Base-by-base conservation (phyloP, 1,140 invertebrate species). In the Sarcophaga peregrina region DNA sequence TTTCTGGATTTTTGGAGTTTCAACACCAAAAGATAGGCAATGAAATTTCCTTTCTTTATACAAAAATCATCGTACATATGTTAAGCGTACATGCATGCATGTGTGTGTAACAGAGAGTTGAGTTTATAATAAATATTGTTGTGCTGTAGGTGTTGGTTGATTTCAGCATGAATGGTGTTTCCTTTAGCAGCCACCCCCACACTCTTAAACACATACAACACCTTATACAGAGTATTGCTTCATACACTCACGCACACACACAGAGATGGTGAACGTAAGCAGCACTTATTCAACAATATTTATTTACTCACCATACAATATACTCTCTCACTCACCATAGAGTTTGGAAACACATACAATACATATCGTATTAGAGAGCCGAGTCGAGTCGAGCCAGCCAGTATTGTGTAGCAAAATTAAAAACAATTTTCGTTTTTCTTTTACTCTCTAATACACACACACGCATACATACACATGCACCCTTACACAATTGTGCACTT, bases 21-120 rank as follows among this genome's bases (percentile, higher is more conserved):
- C n/a, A 20, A 25, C 62, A 68, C 62, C 62, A 25, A 68, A 68
- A 68, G 62, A 68, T 68, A 68, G 62, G 62, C 62, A 68, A 68
- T 68, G 62, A 68, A 68, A 68, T 20, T 68, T 68, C 20, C 7
- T 68, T 17, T 68, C 10, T 8, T 9, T n/a, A 20, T 68, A n/a
- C n/a, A 68, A 8, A 68, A 10, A 37, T 15, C n/a, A n/a, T 58
- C 15, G 54, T 58, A 15, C 8, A 1, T 13, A 15, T 58, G 4
- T 37, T 2, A 37, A n/a, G n/a, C n/a, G 54, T 58, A 13, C n/a
- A n/a, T 58, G 15, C 6, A 13, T 58, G 54, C 15, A 15, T 58
- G 13, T 58, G 54, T 58, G 15, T 58, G 13, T 3, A 37, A 37
- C 25, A 37, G 25, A 37, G 25, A 37, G 25, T 37, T 37, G 25